Evolutionary conservation across 1,140 invertebrate genomes (phyloP).

Genomic region (Diachasmimorpha longicaudata): DNA sequence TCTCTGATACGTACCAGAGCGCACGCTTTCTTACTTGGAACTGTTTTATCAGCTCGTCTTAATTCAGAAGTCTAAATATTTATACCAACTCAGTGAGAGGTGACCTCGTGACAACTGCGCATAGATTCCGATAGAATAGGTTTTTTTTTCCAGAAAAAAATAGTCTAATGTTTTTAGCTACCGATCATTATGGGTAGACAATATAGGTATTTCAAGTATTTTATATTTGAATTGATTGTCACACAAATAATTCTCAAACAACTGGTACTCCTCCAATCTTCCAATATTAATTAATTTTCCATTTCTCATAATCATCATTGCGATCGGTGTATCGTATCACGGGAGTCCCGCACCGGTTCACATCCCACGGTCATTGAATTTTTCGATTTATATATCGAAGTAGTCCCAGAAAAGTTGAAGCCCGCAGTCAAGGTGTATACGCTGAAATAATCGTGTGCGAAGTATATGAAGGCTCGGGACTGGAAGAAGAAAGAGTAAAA

Average conservation of each 20-base stretch:
- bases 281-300: slow-evolving; percentile 6
- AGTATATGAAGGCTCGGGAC: neutral
- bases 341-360: neutral
- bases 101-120: neutral
- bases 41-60: neutral
- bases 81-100: neutral
- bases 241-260: neutral
- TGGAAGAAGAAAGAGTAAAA: neutral
- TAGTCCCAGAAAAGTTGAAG: slow-evolving; percentile 17
- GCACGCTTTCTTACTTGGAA: neutral
- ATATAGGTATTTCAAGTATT: too few relatives aligned
- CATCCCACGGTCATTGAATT: slow-evolving; percentile 17
- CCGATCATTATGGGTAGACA: too few relatives aligned
- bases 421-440: neutral
- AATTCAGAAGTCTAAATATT: slow-evolving; percentile 1
- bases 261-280: neutral
- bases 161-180: too few relatives aligned
- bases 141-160: too few relatives aligned
- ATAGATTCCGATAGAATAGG: neutral
- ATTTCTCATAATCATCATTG: slow-evolving; percentile 9
- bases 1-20: slow-evolving; percentile 2
- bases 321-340: neutral
- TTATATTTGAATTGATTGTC: too few relatives aligned
- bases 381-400: slow-evolving; percentile 1
- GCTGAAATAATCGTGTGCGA: neutral